A percentile compares a stretch with the other conserved stretches of the same genome.
Conservation (phyloP, 1,140 invertebrate genomes). For the Dolichoris vasculosae region DNA sequence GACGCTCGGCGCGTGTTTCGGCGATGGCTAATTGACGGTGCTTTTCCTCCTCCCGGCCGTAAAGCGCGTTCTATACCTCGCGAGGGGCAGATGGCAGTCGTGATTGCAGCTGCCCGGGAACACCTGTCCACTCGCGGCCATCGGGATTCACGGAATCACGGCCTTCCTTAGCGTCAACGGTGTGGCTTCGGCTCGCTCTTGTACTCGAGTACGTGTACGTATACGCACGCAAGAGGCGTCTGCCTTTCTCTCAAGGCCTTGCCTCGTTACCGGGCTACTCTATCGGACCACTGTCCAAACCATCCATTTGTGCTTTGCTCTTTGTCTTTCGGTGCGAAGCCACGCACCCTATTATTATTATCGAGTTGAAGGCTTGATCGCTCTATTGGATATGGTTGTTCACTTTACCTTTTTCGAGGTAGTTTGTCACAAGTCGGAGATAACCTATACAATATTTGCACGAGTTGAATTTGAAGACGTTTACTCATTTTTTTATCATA, state of each 20-base stretch:
- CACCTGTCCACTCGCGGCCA: conserved; percentile 1
- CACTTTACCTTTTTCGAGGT: neutral
- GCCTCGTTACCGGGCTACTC: conserved; percentile 25
- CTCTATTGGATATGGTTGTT: conserved; percentile 34
- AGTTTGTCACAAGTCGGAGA: neutral
- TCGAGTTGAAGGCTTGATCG: conserved; percentile 39
- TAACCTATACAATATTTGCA: neutral
- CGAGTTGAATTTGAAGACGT: neutral
- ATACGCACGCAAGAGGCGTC: no score
- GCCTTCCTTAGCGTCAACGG: conserved; percentile 15
- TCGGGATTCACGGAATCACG: conserved; percentile 57
- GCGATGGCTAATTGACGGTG: neutral
- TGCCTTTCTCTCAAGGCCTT: neutral
- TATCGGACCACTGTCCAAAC: no score
- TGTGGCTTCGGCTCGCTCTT: neutral
- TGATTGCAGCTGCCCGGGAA: conserved; percentile 53
- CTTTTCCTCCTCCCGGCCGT: neutral
- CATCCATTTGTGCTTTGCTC: neutral
- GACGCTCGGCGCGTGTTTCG: conserved; percentile 15
- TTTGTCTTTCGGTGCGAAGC: neutral
- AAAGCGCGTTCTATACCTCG: neutral
- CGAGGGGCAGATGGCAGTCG: conserved; percentile 49
- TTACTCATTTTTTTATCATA: neutral
- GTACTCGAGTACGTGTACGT: no score
- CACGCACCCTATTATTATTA: conserved; percentile 23